These are phyloP conservation scores for Microtus californicus DNA, from an alignment of 2,797 vertebrate species.

Conservation along the genomic window DNA sequence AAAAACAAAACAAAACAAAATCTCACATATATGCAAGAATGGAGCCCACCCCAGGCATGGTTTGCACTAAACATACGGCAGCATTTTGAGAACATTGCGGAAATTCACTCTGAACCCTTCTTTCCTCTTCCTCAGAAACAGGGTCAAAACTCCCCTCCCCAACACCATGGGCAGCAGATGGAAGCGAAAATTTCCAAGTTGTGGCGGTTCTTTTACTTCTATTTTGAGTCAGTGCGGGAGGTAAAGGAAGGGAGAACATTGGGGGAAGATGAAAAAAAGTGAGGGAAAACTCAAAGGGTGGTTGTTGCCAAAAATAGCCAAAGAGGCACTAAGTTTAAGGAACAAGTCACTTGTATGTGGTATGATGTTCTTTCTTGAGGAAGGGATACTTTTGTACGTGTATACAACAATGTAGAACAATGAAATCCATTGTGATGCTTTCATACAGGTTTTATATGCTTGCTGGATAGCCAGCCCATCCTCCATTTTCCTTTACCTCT, in stretches of 20 bases:
- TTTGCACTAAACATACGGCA: background rate
- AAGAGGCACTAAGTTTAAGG: background rate
- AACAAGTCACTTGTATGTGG: background rate
- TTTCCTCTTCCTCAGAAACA: constrained; percentile 49
- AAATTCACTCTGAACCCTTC: constrained; percentile 59
- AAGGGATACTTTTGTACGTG: background rate
- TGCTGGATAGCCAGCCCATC: background rate
- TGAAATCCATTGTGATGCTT: background rate
- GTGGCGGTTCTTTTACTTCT: background rate
- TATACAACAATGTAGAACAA: background rate
- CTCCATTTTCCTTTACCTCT: too few species aligned
- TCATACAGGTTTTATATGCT: too few species aligned
- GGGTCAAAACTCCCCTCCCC: background rate
- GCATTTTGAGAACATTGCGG: constrained; percentile 40
- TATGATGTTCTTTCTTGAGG: background rate
- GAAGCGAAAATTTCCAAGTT: background rate
- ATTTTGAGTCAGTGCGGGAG: background rate
- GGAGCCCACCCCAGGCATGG: background rate
- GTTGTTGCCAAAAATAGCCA: background rate
- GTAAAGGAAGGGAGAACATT: background rate
- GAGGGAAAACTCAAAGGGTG: background rate
- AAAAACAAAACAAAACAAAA: background rate
- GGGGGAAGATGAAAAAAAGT: background rate
- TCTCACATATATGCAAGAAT: too few species aligned
- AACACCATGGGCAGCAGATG: constrained; percentile 16